Evolutionary conservation across 64 coral and sea anemone genomes (phyloP).

Genomic region (Cladopsammia gracilis): DNA sequence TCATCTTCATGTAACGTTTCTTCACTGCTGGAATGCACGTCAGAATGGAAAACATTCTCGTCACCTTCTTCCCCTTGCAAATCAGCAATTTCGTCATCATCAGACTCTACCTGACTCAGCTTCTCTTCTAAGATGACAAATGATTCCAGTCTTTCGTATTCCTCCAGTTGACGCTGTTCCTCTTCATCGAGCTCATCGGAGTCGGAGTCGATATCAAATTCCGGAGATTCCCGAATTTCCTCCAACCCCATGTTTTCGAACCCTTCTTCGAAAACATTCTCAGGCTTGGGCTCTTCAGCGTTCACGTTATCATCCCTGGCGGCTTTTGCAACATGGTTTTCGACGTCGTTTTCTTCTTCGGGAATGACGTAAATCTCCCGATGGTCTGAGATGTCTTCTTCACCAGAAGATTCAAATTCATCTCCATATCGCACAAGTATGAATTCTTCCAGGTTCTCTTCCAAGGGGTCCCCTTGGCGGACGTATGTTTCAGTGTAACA

Average conservation of each 20-base stretch:
- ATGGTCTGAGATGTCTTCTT: constrained; percentile 85
- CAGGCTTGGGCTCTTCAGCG: constrained; percentile 10
- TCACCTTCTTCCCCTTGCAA: constrained; percentile 33
- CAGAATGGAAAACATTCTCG: constrained; percentile 44
- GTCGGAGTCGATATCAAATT: constrained; percentile 21
- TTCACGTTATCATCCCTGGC: constrained; percentile 3
- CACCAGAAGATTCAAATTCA: constrained; percentile 77
- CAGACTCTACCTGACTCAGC: constrained; percentile 93
- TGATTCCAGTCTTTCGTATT: constrained; percentile 94
- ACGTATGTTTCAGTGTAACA: constrained; percentile 74
- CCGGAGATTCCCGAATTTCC: constrained; percentile 76
- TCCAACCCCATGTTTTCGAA: constrained; percentile 64
- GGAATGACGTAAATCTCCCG: constrained; percentile 95
- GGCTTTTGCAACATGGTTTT: constrained; percentile 11
- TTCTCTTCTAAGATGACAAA: constrained; percentile 96
- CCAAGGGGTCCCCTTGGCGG: constrained; percentile 84
- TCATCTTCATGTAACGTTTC: constrained; percentile 69
- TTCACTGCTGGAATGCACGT: constrained; percentile 50
- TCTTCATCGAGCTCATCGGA: constrained; percentile 69
- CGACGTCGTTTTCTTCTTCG: constrained; percentile 78
- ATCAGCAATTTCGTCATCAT: constrained; percentile 70
- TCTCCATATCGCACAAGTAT: constrained; percentile 89
- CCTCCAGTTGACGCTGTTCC: constrained; percentile 79
- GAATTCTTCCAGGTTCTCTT: constrained; percentile 95
- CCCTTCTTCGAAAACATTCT: constrained; percentile 39